Evolutionary conservation across 2,113 vertebrate species (phyloP).

Genomic region (Rhegmatorhina hoffmannsi): DNA sequence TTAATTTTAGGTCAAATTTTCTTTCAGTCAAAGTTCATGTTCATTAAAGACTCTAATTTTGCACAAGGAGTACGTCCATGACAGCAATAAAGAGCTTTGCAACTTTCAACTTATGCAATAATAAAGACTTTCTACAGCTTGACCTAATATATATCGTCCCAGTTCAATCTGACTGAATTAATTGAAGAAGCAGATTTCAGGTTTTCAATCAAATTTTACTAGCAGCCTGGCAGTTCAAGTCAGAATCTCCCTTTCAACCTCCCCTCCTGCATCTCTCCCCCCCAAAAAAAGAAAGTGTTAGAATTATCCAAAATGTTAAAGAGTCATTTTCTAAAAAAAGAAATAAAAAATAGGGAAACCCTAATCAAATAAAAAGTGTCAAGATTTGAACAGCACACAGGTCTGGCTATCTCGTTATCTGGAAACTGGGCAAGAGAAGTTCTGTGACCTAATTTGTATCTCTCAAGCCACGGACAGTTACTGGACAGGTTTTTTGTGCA

Average conservation of each 20-base stretch:
- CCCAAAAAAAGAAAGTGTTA: neutral
- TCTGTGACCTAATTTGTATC: neutral
- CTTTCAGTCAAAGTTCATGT: neutral
- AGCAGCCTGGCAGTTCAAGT: neutral
- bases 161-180: neutral
- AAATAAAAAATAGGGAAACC: neutral
- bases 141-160: neutral
- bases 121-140: neutral
- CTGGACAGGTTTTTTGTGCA: neutral
- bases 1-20: constrained; percentile 4
- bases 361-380: neutral
- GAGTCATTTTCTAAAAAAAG: neutral
- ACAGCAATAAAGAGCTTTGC: constrained; percentile 6
- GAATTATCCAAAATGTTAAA: neutral
- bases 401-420: neutral
- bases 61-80: neutral
- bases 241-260: neutral
- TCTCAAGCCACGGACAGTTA: neutral
- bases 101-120: constrained; percentile 13
- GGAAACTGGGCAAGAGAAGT: neutral
- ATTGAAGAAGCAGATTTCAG: neutral
- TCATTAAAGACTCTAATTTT: neutral
- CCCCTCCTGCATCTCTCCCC: fast-evolving
- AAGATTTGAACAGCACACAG: neutral
- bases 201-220: neutral